Conservation (phyloP, 2,888 invertebrate species). For the Diloba caeruleocephala region DNA sequence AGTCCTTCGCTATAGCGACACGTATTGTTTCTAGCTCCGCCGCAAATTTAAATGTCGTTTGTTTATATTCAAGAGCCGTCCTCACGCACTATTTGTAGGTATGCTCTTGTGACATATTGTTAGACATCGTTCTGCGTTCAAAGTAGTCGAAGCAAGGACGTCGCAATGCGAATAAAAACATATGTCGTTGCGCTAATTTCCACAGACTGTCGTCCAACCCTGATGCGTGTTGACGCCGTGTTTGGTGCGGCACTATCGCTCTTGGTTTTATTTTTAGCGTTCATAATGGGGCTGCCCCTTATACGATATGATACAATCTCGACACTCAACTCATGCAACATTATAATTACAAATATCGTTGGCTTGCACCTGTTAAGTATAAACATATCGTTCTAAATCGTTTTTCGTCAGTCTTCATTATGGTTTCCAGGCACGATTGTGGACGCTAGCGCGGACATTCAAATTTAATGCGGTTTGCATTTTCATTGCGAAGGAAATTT, state of each 20-base stretch:
- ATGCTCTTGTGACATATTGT: slow-evolving; percentile 75
- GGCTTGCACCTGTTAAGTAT: slow-evolving; percentile 2
- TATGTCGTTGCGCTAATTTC: slow-evolving; percentile 26
- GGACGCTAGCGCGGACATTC: slow-evolving; percentile 10
- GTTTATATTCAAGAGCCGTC: slow-evolving; percentile 82
- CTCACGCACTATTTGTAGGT: slow-evolving; percentile 69
- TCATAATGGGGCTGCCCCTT: slow-evolving; percentile 17
- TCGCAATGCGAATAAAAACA: slow-evolving; percentile 58
- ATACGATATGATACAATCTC: slow-evolving; percentile 4
- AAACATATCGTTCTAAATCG: neutral
- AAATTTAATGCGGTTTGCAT: slow-evolving; percentile 22
- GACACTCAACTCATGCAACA: slow-evolving; percentile 7
- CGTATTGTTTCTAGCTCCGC: slow-evolving; percentile 64
- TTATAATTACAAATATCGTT: slow-evolving; percentile 6
- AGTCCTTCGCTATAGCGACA: slow-evolving; percentile 63
- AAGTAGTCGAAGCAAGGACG: slow-evolving; percentile 73
- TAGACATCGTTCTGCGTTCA: slow-evolving; percentile 70
- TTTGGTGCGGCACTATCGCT: slow-evolving; percentile 22
- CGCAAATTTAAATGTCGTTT: slow-evolving; percentile 78
- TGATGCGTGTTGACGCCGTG: slow-evolving; percentile 12
- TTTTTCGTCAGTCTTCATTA: neutral
- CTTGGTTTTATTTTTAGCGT: slow-evolving; percentile 36
- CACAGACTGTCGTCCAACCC: slow-evolving; percentile 21
- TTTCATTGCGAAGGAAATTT: slow-evolving; percentile 33
- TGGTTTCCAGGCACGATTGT: slow-evolving; percentile 4